Percentiles rank a stretch among this genome's conserved stretches.
Conservation (phyloP, 2,113 vertebrate species). For the Pionites leucogaster region DNA sequence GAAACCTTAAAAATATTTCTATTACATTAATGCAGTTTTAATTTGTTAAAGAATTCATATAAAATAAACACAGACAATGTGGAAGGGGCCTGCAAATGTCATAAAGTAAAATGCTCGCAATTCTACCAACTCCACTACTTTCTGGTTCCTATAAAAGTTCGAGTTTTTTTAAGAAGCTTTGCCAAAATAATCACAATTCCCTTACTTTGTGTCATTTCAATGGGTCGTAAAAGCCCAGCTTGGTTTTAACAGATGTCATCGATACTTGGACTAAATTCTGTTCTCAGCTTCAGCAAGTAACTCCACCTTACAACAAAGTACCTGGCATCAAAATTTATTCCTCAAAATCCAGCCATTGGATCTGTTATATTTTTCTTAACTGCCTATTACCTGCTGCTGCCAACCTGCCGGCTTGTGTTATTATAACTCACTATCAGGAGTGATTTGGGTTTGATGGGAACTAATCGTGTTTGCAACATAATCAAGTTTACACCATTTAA, state of each 20-base stretch:
- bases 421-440: constrained; percentile 23
- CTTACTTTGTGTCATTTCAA: constrained; percentile 34
- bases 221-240: background rate
- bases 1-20: background rate
- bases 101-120: background rate
- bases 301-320: background rate
- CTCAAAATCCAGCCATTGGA: background rate
- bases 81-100: constrained; percentile 7
- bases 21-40: background rate
- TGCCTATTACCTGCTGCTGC: background rate
- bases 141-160: background rate
- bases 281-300: background rate
- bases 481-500: constrained; percentile 55
- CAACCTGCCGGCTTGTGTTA: background rate
- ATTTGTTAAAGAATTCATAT: background rate
- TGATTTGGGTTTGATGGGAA: constrained; percentile 39
- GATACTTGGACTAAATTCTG: background rate
- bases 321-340: constrained; percentile 1
- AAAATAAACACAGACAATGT: constrained; percentile 7
- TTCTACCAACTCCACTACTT: background rate
- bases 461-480: constrained; percentile 55
- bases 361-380: background rate
- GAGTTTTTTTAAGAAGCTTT: background rate
- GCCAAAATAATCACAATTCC: constrained; percentile 57
- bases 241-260: constrained; percentile 4